Evolutionary conservation across 1,140 invertebrate genomes (phyloP), one percentile per base, ranked within the genome.

Genomic region (Stegodyphus mimosarum): DNA sequence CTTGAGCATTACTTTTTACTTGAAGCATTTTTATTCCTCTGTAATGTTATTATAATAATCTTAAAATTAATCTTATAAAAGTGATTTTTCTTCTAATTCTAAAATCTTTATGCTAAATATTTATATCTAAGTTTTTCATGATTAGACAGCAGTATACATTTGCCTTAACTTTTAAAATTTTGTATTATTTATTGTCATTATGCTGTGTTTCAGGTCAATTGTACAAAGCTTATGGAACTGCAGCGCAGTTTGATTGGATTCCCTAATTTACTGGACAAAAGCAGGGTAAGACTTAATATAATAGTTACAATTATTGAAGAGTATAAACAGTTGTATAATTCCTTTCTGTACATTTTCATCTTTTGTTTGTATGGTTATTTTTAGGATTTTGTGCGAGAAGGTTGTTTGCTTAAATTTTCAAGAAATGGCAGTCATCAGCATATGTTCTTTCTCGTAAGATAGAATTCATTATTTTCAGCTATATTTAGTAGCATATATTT

Each of bases 361-460:
- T 51, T 71, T 11, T 49, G n/a, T 70, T 18, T 49, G 74, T 60
- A 51, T 53, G 85, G 70, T 50, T 73, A 10, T 75, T 55, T 86
- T 88, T 86, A 96, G 75, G 93, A 94, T 87, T 98, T 99, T 88
- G 93, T 99, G 60, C 92, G 97, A 83, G 95, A 97, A 91, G 97
- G 97, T 18, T 98, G 96, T 89, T 91, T 99, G 7, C 94, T 97
- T 88, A 98, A 98, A 90, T 95, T 97, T 89, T 97, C 96, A 33
- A 94, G 94, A 49, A 97, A 96, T 91, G 97, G 97, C 17, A 95
- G 96, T 87, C 97, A 98, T 90, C 97, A 98, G 88, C 92, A 96
- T 88, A 98, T 99, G 96, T 96, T 99, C 89, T 98, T 99, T 91
- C 92, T 99, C 93, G 96, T 97, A 92, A 91, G 92, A 91, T n/a